These are phyloP conservation scores for Gallinago nigripennis DNA, from an alignment of 2,797 vertebrate species.

Conservation along the genomic window DNA sequence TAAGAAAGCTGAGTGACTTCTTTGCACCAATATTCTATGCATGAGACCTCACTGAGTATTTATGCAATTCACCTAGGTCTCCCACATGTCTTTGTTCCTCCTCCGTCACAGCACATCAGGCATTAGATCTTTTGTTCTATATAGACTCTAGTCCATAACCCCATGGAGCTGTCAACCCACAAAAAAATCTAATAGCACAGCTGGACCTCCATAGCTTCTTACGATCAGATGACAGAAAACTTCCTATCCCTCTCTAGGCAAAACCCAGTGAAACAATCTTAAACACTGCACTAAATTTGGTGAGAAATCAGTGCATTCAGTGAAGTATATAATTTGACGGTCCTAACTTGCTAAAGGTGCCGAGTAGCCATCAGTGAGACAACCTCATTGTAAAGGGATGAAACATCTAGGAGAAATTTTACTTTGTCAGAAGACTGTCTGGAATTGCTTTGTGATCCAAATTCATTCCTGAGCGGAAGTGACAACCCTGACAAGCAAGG, in stretches of 20 bases:
- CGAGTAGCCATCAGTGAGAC: background rate
- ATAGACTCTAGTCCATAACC: background rate
- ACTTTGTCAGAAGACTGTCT: background rate
- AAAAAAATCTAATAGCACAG: background rate
- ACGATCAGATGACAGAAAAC: background rate
- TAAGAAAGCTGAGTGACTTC: background rate
- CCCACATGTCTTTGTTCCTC: background rate
- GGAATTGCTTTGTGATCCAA: background rate
- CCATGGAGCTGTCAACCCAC: background rate
- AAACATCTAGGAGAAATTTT: background rate
- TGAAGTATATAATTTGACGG: background rate
- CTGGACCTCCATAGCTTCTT: background rate
- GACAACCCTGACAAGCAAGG: background rate
- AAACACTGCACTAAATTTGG: background rate
- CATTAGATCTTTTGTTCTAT: background rate
- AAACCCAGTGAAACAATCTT: background rate
- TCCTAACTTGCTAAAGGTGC: background rate
- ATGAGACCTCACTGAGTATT: background rate
- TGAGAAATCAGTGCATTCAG: background rate
- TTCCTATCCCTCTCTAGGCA: background rate
- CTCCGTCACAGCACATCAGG: background rate
- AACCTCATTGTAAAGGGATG: background rate
- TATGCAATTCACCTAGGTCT: too few species aligned
- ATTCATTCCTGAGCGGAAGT: background rate
- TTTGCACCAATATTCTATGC: background rate